These are phyloP conservation scores for Umimayanthus chanpuru DNA, from an alignment of 92 coral and sea anemone species.

Conservation along the genomic window DNA sequence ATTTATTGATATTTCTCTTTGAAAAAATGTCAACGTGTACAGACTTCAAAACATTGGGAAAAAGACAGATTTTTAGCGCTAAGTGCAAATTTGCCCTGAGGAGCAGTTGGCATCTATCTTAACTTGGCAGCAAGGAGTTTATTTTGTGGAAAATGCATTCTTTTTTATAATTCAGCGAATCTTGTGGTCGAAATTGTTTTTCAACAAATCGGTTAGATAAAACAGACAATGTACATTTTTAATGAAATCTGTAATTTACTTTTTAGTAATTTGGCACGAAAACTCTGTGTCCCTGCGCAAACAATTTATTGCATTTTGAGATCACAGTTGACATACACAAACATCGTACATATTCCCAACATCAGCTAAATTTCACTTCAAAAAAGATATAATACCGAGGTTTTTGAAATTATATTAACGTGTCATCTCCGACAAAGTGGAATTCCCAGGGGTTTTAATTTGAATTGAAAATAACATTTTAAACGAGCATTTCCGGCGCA, in stretches of 20 bases:
- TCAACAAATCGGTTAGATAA: conserved; percentile 19
- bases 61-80: not conserved
- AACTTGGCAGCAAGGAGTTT: not conserved
- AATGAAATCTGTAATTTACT: conserved; percentile 3
- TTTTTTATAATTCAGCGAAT: not conserved
- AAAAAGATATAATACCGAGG: not conserved
- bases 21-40: not conserved
- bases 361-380: not conserved
- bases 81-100: not conserved
- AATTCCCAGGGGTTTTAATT: not conserved
- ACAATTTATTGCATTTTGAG: not conserved
- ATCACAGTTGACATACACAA: not conserved
- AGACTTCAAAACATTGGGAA: not conserved
- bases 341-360: not conserved
- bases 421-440: not conserved
- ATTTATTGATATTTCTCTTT: not conserved
- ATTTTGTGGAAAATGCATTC: not conserved
- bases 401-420: not conserved
- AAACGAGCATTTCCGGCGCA: not conserved
- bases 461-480: no score
- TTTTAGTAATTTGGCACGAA: not conserved
- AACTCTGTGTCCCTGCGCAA: not conserved
- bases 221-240: conserved; percentile 13
- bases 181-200: not conserved
- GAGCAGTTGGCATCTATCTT: not conserved